Evolutionary conservation across 2,113 vertebrate species (phyloP), one percentile per base, ranked within the genome.

Genomic region (Hippocampus guttulatus): DNA sequence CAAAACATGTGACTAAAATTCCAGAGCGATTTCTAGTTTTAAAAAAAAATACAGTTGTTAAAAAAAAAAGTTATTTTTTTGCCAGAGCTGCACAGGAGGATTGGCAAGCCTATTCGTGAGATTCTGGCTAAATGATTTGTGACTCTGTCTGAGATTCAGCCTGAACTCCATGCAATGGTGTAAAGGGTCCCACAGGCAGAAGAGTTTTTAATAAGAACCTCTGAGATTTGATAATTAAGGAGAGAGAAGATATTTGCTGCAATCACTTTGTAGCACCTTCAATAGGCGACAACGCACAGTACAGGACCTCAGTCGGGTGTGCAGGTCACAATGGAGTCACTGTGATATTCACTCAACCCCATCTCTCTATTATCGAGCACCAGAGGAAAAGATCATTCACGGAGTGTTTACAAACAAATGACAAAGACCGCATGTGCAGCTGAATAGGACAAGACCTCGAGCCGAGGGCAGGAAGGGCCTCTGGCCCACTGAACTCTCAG

Each of bases 401-500:
- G 52, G 58, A 60, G 45, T 76, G 74, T 81, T 86, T 82, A 69
- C 78, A 75, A 69, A 78, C 69, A 72, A 25, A 71, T 49, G 8
- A 69, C 33, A 77, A 7, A 63, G 67, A 67, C 7, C 49, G 33
- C 66, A 20, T 67, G 23, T 74, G 70, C 62, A 64, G 55, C 63
- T 30, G 66, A 41, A 45, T 41, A 68, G 12, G 23, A 38, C 5
- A 12, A 74, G 41, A 71, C 75, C 67, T 15, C 45, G 70, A 45
- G 70, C 76, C 82, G 63, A 80, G 77, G 76, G 84, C 76, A 83
- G 73, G 68, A 49, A 49, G 51, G 14, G 41, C 70, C 75, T 81
- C 71, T 64, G 72, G 49, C 64, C 78, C 47, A 12, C 71, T 82
- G 79, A 77, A 80, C 73, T 79, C 84, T 80, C 81, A 63, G 73